phyloP scores from a whole-genome alignment of 2,797 vertebrate genomes.

The Scarus forsteni region DNA sequence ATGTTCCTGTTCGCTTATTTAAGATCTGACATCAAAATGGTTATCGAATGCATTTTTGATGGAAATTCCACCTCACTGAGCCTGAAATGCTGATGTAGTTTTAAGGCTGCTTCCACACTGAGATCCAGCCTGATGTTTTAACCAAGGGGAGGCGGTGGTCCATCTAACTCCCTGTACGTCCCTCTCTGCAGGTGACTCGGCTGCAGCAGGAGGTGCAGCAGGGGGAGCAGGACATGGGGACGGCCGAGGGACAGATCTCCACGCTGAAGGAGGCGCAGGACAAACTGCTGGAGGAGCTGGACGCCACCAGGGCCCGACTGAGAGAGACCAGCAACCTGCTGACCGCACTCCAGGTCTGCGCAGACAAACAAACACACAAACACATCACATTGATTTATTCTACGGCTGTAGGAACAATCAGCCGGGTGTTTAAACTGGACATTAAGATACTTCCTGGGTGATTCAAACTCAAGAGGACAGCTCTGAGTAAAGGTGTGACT shows the following conservation, averaged over 20 bases:
- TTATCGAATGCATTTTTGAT: constrained; percentile 48
- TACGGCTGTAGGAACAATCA: background rate
- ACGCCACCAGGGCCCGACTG: constrained; percentile 90
- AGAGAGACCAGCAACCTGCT: constrained; percentile 94
- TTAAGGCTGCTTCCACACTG: constrained; percentile 32
- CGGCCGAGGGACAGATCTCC: constrained; percentile 92
- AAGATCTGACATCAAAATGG: constrained; percentile 32
- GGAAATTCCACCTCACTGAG: constrained; percentile 36
- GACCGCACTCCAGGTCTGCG: constrained; percentile 90
- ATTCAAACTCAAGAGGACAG: background rate
- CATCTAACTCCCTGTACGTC: background rate
- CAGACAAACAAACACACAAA: background rate
- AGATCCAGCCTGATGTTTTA: constrained; percentile 24
- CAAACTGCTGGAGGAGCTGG: constrained; percentile 94
- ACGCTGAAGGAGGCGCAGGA: constrained; percentile 94
- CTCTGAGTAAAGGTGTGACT: background rate
- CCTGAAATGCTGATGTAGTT: constrained; percentile 48
- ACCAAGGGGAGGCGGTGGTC: background rate
- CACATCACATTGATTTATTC: background rate
- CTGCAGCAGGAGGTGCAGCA: constrained; percentile 91
- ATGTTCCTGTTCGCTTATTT: constrained; percentile 18
- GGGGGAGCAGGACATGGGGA: constrained; percentile 91
- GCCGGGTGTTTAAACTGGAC: background rate
- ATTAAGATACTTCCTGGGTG: background rate
- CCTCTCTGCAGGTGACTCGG: constrained; percentile 83